Evolutionary conservation across 2,888 invertebrate species (phyloP).

Genomic region (Chalcosyrphus nemorum): DNA sequence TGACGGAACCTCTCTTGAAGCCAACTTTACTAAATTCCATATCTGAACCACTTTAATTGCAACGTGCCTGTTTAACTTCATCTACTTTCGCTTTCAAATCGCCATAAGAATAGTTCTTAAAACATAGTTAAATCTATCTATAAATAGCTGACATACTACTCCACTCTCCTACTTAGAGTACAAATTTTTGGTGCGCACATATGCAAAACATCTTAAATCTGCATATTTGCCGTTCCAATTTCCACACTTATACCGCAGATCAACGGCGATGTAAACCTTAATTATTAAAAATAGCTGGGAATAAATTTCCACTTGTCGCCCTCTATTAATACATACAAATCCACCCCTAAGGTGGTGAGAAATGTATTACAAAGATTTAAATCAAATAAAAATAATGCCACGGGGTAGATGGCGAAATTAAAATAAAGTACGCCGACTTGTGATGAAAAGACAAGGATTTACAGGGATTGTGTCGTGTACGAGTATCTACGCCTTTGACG

Average conservation of each 20-base stretch:
- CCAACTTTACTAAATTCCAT: too few species aligned
- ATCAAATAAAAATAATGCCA: slow-evolving; percentile 56
- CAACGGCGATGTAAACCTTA: slow-evolving; percentile 16
- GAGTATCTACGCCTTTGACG: slow-evolving; percentile 48
- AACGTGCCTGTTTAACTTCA: background rate
- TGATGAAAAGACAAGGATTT: slow-evolving; percentile 29
- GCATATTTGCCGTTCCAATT: background rate
- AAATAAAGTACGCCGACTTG: slow-evolving; percentile 47
- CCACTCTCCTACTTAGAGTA: background rate
- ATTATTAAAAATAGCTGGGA: slow-evolving; percentile 70
- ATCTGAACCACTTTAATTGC: too few species aligned
- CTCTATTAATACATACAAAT: slow-evolving; percentile 52
- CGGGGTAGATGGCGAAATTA: slow-evolving; percentile 51
- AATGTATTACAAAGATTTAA: slow-evolving; percentile 58
- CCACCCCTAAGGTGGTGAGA: slow-evolving; percentile 63
- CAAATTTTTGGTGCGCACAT: too few species aligned
- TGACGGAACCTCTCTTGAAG: too few species aligned
- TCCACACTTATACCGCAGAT: background rate
- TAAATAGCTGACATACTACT: background rate
- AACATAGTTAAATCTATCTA: background rate
- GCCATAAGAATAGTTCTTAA: background rate
- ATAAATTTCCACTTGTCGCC: slow-evolving; percentile 69
- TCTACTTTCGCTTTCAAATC: background rate
- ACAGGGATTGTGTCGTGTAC: slow-evolving; percentile 4
- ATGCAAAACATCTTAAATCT: background rate